Conservation (phyloP, 2,797 vertebrate species). For the Taenioides sp. region DNA sequence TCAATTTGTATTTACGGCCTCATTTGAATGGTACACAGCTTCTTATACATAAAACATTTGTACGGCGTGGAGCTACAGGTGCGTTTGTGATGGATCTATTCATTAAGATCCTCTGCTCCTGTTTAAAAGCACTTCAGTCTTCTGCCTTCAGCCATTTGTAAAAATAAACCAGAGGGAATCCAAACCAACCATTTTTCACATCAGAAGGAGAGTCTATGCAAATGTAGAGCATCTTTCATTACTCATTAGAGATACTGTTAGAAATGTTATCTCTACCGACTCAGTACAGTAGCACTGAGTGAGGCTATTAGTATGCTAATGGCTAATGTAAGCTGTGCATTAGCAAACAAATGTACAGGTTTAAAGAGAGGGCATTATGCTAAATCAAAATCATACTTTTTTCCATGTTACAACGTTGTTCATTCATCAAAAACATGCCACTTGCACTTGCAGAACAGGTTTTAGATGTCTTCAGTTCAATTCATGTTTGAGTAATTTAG, state of each 20-base stretch:
- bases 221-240: slow-evolving; percentile 28
- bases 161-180: slow-evolving; percentile 16
- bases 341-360: not conserved
- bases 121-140: slow-evolving; percentile 43
- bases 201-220: slow-evolving; percentile 37
- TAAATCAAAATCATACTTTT: no score
- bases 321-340: not conserved
- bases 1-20: not conserved
- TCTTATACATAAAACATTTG: not conserved
- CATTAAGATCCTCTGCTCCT: slow-evolving; percentile 39
- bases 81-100: slow-evolving; percentile 34
- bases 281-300: not conserved
- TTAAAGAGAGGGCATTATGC: not conserved
- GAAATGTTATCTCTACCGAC: not conserved
- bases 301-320: slow-evolving; percentile 2
- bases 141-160: slow-evolving; percentile 30
- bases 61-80: slow-evolving; percentile 19
- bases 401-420: no score
- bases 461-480: no score
- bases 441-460: no score
- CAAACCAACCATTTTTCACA: slow-evolving; percentile 21
- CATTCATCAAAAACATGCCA: no score
- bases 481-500: no score
- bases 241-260: slow-evolving; percentile 40
- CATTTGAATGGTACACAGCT: not conserved